phyloP scores from a whole-genome alignment of 2,888 invertebrate genomes.

The Litoditis marina region DNA sequence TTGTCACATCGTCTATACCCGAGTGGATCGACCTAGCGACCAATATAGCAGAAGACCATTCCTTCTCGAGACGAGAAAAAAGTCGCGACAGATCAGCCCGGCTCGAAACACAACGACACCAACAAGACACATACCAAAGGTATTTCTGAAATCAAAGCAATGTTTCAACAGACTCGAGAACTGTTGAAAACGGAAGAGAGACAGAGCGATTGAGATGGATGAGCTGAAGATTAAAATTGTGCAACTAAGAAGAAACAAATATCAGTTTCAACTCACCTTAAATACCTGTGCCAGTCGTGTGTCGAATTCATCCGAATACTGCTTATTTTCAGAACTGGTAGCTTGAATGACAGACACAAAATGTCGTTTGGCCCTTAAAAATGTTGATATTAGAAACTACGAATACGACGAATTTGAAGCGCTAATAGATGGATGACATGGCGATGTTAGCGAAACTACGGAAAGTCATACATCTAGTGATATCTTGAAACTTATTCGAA shows the following conservation, averaged over 20 bases:
- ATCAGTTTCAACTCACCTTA: conserved; percentile 22
- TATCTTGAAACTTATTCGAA: too few species aligned
- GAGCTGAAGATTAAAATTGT: too few species aligned
- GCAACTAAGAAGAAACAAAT: too few species aligned
- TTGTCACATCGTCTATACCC: conserved; percentile 19
- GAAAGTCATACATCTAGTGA: too few species aligned
- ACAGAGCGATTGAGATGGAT: background rate
- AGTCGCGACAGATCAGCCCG: conserved; percentile 3
- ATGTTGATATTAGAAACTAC: background rate
- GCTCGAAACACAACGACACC: conserved; percentile 23
- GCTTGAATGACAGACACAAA: conserved; percentile 22
- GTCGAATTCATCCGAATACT: conserved; percentile 30
- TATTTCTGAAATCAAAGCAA: conserved; percentile 23
- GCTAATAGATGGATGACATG: too few species aligned
- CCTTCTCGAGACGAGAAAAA: conserved; percentile 19
- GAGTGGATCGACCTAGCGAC: conserved; percentile 26
- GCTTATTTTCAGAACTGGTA: conserved; percentile 21
- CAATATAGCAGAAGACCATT: conserved; percentile 27
- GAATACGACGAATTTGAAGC: too few species aligned
- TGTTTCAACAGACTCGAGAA: too few species aligned
- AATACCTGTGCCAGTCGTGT: conserved; percentile 28
- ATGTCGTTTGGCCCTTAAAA: conserved; percentile 24
- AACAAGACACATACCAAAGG: conserved; percentile 32
- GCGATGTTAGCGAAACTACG: too few species aligned
- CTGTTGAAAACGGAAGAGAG: too few species aligned